These are phyloP conservation scores for Coregonus clupeaformis DNA, from an alignment of 2,113 vertebrate genomes.

Conservation along the genomic window DNA sequence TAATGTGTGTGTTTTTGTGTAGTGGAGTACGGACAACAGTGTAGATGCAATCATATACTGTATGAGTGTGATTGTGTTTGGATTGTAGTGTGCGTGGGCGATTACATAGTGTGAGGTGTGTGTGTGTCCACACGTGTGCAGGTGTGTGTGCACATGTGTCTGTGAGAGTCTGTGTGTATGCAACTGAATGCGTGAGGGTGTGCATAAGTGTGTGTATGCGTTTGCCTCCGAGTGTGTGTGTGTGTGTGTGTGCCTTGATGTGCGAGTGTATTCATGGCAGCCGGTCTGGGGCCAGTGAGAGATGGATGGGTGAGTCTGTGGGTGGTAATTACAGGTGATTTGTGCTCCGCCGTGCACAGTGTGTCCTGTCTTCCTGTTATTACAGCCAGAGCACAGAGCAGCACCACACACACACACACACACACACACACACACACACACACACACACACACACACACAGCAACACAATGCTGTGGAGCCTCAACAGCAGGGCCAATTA, in stretches of 20 bases:
- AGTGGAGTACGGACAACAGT: background rate
- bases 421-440: background rate
- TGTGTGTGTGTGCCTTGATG: background rate
- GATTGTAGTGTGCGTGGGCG: background rate
- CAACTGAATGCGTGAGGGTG: too few relatives aligned
- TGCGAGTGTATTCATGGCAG: background rate
- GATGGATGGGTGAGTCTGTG: conserved; percentile 44
- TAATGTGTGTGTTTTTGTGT: background rate
- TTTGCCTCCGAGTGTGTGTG: background rate
- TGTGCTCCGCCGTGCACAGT: conserved; percentile 34
- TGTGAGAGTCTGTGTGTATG: conserved; percentile 3
- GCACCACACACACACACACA: too few relatives aligned
- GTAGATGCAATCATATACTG: background rate
- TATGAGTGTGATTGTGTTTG: conserved; percentile 13
- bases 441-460: too few relatives aligned
- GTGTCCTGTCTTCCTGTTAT: conserved; percentile 37
- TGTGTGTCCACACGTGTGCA: conserved; percentile 9
- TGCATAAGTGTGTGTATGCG: background rate
- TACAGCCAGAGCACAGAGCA: conserved; percentile 27
- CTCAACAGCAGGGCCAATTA: conserved; percentile 31
- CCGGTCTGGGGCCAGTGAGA: background rate
- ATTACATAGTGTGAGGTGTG: too few relatives aligned
- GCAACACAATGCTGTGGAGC: conserved; percentile 7
- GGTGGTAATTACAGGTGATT: conserved; percentile 67
- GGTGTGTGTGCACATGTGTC: conserved; percentile 40